These are phyloP conservation scores for Enteromius argenteus DNA, from an alignment of 2,797 vertebrate species.

Conservation along the genomic window DNA sequence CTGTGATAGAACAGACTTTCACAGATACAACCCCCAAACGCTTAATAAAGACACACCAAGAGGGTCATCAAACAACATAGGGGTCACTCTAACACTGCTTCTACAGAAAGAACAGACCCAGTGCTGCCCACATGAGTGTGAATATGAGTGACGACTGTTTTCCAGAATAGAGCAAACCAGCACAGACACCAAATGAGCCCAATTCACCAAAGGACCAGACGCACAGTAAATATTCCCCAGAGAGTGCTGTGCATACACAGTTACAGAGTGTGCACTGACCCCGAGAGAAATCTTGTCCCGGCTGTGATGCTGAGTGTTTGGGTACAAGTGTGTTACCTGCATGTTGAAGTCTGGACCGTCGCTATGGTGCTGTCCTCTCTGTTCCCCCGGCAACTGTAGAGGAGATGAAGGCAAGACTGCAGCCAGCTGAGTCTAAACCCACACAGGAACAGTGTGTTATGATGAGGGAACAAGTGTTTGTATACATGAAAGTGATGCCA, in stretches of 20 bases:
- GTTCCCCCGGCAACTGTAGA: conserved; percentile 81
- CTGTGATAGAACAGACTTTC: background rate
- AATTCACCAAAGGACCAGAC: conserved; percentile 4
- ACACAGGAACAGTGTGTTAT: conserved; percentile 12
- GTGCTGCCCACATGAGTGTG: background rate
- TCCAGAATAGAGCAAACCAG: conserved; percentile 13
- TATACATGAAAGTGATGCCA: background rate
- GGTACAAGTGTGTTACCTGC: conserved; percentile 72
- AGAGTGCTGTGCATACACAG: background rate
- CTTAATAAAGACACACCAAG: background rate
- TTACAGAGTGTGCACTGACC: background rate
- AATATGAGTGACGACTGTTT: background rate
- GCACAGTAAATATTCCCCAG: background rate
- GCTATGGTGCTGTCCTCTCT: conserved; percentile 78
- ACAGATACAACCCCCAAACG: background rate
- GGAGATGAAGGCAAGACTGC: conserved; percentile 79
- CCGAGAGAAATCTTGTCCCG: background rate
- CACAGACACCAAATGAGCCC: background rate
- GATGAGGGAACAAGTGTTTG: background rate
- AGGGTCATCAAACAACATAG: background rate
- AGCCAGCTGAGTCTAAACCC: conserved; percentile 73
- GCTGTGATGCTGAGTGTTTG: background rate
- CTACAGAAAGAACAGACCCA: conserved; percentile 12
- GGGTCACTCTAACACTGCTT: background rate
- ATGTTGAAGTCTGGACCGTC: conserved; percentile 81